Percentiles rank a stretch among this genome's conserved stretches.
Conservation (phyloP, 2,888 invertebrate genomes). For the Tachina fera region DNA sequence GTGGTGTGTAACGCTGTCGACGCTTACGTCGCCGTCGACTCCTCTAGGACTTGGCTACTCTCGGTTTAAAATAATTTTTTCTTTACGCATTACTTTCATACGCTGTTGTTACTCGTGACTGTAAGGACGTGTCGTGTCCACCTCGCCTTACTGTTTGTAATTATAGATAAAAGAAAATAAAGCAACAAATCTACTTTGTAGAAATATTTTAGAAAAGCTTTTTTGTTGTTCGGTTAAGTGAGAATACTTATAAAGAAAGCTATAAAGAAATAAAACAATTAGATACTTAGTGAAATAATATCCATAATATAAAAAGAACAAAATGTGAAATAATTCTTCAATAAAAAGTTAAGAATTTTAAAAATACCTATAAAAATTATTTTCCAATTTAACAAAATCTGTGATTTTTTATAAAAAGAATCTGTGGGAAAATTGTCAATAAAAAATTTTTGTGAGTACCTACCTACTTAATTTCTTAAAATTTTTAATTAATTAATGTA, state of each 20-base stretch:
- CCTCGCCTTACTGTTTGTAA: conserved; percentile 39
- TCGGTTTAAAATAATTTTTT: conserved; percentile 70
- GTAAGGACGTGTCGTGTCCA: conserved; percentile 71
- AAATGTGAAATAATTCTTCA: conserved; percentile 46
- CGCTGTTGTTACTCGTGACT: conserved; percentile 71
- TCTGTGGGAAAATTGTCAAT: not conserved
- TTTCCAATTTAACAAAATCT: not conserved
- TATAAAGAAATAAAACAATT: conserved; percentile 33
- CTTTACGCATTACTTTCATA: conserved; percentile 71
- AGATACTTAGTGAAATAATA: conserved; percentile 24
- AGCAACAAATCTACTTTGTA: conserved; percentile 40
- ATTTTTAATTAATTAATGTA: not conserved
- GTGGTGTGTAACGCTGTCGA: conserved; percentile 56
- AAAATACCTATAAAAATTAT: not conserved
- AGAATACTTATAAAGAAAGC: conserved; percentile 32
- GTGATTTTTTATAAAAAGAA: conserved; percentile 40
- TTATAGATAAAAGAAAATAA: not conserved
- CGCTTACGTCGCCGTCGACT: conserved; percentile 56
- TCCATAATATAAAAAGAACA: conserved; percentile 32
- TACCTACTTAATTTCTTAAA: not conserved
- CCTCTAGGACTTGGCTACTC: conserved; percentile 71
- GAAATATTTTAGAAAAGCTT: conserved; percentile 59
- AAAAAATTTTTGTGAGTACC: conserved; percentile 30
- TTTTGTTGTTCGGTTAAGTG: conserved; percentile 19
- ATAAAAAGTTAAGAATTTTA: not conserved